Conservation (phyloP, 2,797 vertebrate species). For the Enteromius afrohamiltoni region DNA sequence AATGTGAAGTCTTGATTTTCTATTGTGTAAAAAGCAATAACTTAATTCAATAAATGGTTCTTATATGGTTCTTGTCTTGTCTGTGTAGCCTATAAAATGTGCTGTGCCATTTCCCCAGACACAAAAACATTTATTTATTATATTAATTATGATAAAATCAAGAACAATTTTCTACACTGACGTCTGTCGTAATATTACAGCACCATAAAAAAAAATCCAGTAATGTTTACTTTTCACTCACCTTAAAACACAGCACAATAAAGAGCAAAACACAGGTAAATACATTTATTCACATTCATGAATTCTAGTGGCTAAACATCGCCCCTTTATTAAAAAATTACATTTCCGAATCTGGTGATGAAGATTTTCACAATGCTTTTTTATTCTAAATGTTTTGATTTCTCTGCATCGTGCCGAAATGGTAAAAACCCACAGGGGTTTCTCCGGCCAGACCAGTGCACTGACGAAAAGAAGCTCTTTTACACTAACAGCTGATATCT, state of each 20-base stretch:
- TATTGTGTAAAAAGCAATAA: background rate
- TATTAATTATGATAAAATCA: too few species aligned
- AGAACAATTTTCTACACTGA: too few species aligned
- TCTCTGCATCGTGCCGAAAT: background rate
- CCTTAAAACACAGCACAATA: background rate
- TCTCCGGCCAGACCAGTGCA: background rate
- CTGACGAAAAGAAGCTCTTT: conserved; percentile 23
- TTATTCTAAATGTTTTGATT: background rate
- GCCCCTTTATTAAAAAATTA: background rate
- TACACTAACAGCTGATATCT: conserved; percentile 20
- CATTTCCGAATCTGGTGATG: background rate
- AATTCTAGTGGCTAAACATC: background rate
- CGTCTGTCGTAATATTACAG: too few species aligned
- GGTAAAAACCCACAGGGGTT: background rate
- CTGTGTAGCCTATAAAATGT: background rate
- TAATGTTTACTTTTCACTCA: background rate
- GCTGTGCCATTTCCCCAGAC: too few species aligned
- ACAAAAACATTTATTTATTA: too few species aligned
- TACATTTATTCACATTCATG: background rate
- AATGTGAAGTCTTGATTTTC: background rate
- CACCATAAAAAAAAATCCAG: too few species aligned
- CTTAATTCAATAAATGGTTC: background rate
- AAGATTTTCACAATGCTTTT: background rate
- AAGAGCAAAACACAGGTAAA: background rate
- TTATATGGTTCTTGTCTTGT: background rate